Evolutionary conservation across 2,888 invertebrate genomes (phyloP).

Genomic region (Nymphalis polychloros): DNA sequence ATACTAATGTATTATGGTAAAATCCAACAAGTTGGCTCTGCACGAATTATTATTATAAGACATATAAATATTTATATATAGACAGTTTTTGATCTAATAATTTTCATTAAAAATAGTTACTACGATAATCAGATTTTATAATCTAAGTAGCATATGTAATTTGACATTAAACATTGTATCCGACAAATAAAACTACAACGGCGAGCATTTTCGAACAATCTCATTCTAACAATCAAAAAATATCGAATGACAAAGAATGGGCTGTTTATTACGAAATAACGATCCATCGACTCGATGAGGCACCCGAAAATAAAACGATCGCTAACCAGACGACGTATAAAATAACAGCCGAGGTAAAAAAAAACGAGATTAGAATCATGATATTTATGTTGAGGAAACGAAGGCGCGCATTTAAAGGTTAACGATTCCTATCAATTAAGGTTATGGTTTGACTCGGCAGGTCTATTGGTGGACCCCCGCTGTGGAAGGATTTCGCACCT

Average conservation of each 20-base stretch:
- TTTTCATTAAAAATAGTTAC: neutral
- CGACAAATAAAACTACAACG: constrained; percentile 64
- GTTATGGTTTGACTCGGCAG: constrained; percentile 75
- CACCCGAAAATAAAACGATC: constrained; percentile 80
- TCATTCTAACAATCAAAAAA: constrained; percentile 40
- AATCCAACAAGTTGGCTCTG: no score
- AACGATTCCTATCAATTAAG: constrained; percentile 82
- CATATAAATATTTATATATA: no score
- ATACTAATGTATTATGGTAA: no score
- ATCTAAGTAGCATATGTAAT: constrained; percentile 41
- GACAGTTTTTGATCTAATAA: neutral
- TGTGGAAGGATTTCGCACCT: constrained; percentile 69
- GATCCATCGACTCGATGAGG: constrained; percentile 66
- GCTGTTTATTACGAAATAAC: constrained; percentile 79
- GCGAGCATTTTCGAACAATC: constrained; percentile 66
- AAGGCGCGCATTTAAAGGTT: constrained; percentile 72
- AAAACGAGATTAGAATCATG: constrained; percentile 73
- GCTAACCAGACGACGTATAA: constrained; percentile 62
- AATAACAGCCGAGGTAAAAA: constrained; percentile 66
- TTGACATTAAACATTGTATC: constrained; percentile 62
- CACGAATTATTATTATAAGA: no score
- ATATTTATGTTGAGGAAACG: constrained; percentile 78
- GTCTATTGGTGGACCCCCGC: constrained; percentile 64
- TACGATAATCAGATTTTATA: neutral
- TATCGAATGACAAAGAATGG: constrained; percentile 79